phyloP scores from a whole-genome alignment of 2,888 invertebrate species.

The Epicampocera succincta region DNA sequence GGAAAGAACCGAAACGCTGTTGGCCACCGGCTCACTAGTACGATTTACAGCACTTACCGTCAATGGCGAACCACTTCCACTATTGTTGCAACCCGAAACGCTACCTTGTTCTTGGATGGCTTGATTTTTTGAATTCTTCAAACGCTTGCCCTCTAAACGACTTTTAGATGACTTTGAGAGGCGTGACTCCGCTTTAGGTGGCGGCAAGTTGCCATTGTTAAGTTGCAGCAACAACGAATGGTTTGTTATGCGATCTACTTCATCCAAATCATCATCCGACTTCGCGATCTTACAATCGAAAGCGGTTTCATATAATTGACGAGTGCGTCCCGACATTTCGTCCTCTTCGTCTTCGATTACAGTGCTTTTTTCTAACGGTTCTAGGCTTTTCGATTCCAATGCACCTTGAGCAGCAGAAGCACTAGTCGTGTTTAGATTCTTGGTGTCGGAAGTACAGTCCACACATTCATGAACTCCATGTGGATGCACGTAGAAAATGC shows the following conservation, averaged over 20 bases:
- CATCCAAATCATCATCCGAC: constrained; percentile 90
- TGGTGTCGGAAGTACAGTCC: constrained; percentile 78
- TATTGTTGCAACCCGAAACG: constrained; percentile 71
- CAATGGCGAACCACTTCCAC: constrained; percentile 68
- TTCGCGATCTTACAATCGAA: constrained; percentile 93
- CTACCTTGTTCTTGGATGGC: constrained; percentile 78
- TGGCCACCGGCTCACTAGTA: constrained; percentile 67
- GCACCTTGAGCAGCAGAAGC: constrained; percentile 55
- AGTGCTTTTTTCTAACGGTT: constrained; percentile 66
- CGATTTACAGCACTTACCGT: constrained; percentile 62
- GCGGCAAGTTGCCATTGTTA: constrained; percentile 78
- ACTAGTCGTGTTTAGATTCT: constrained; percentile 62
- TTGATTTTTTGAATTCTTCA: constrained; percentile 81
- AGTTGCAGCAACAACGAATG: constrained; percentile 88
- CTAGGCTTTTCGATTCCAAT: constrained; percentile 58
- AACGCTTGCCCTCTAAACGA: constrained; percentile 78
- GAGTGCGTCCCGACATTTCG: constrained; percentile 84
- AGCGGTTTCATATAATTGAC: constrained; percentile 93
- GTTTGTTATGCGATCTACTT: constrained; percentile 91
- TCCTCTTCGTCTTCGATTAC: constrained; percentile 76
- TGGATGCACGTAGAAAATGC: constrained; percentile 87
- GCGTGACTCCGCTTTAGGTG: constrained; percentile 81
- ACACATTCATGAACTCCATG: constrained; percentile 84
- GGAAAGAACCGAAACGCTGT: constrained; percentile 73
- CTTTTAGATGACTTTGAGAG: constrained; percentile 74